Percentiles rank a stretch among this genome's conserved stretches.
These are phyloP conservation scores for Bufo gargarizans DNA, from an alignment of 2,113 vertebrate genomes.

Conservation along the genomic window DNA sequence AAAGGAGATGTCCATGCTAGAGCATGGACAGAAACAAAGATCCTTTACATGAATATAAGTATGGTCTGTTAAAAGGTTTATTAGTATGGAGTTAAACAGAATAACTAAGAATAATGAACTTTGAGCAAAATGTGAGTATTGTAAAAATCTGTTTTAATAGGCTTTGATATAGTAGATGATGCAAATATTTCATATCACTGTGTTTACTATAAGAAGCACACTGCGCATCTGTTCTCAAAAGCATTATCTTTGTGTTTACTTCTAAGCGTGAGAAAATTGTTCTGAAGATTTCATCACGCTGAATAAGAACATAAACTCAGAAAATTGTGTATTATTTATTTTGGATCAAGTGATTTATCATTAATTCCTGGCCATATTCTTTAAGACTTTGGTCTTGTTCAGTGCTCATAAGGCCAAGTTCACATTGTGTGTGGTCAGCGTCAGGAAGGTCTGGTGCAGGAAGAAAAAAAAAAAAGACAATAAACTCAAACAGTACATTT, in stretches of 20 bases:
- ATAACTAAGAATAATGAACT: neutral
- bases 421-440: too few relatives aligned
- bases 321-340: too few relatives aligned
- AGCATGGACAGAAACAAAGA: too few relatives aligned
- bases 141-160: neutral
- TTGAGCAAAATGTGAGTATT: neutral
- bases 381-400: too few relatives aligned
- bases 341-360: too few relatives aligned
- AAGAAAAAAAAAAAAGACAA: too few relatives aligned
- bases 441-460: too few relatives aligned
- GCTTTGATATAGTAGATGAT: neutral
- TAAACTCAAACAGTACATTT: too few relatives aligned
- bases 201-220: slow-evolving; percentile 18
- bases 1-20: too few relatives aligned
- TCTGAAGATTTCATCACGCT: neutral
- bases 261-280: neutral
- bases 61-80: neutral
- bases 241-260: slow-evolving; percentile 18
- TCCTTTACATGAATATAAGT: too few relatives aligned
- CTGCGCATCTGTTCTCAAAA: slow-evolving; percentile 21
- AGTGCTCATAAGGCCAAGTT: too few relatives aligned
- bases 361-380: too few relatives aligned
- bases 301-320: neutral
- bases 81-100: neutral
- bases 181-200: slow-evolving; percentile 4